These are phyloP conservation scores for Exocentrus adspersus DNA, from an alignment of 2,888 invertebrate species.

Conservation along the genomic window DNA sequence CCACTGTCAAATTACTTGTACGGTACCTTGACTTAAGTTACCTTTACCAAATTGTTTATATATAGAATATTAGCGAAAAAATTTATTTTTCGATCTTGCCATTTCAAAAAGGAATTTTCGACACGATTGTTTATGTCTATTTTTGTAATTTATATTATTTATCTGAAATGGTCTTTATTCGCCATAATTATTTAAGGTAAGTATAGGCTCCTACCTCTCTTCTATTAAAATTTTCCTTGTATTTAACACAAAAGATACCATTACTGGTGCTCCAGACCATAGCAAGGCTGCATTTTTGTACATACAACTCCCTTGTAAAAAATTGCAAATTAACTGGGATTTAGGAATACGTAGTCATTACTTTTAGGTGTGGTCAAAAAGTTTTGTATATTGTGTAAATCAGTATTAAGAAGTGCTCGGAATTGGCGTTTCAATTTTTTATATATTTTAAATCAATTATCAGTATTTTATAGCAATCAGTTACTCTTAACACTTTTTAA, in stretches of 20 bases:
- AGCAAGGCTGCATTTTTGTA: conserved; percentile 23
- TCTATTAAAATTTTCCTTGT: conserved; percentile 22
- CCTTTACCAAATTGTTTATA: conserved; percentile 49
- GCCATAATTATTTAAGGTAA: conserved; percentile 57
- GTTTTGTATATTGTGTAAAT: conserved; percentile 10
- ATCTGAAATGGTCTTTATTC: conserved; percentile 51
- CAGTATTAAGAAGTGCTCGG: conserved; percentile 26
- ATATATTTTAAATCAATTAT: conserved; percentile 16
- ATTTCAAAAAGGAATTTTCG: conserved; percentile 44
- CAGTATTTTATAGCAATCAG: conserved; percentile 20
- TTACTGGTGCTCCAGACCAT: conserved; percentile 27
- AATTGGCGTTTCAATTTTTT: conserved; percentile 23
- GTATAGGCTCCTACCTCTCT: conserved; percentile 45
- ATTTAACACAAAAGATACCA: conserved; percentile 25
- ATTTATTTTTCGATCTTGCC: conserved; percentile 52
- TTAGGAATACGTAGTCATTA: not conserved
- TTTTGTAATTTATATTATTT: conserved; percentile 52
- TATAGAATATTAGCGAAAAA: conserved; percentile 42
- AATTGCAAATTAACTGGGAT: conserved; percentile 23
- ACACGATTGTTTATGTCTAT: conserved; percentile 39
- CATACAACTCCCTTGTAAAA: conserved; percentile 22
- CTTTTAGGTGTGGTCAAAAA: not conserved
- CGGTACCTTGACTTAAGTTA: conserved; percentile 43
- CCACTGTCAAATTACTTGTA: conserved; percentile 23
- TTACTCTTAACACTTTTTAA: not conserved